Evolutionary conservation across 1,140 invertebrate species (phyloP).

Genomic region (Steinernema khuongi): DNA sequence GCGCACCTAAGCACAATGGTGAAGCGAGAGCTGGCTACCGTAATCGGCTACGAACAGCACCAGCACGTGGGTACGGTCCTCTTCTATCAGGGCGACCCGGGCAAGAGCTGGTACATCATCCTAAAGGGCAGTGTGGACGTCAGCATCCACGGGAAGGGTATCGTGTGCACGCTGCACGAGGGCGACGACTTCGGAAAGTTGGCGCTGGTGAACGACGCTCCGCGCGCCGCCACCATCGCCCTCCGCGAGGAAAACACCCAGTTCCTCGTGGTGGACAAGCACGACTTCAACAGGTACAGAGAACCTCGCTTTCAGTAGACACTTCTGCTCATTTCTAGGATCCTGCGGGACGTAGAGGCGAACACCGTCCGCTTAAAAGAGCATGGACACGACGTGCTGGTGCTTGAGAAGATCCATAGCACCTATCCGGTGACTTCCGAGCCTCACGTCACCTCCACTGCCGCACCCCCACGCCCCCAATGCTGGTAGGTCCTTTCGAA

Average conservation of each 20-base stretch:
- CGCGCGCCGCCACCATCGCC: slow-evolving; percentile 77
- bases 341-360: slow-evolving; percentile 73
- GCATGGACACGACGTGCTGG: slow-evolving; percentile 77
- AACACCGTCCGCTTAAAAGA: slow-evolving; percentile 80
- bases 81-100: slow-evolving; percentile 82
- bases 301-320: slow-evolving; percentile 58
- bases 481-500: slow-evolving; percentile 31
- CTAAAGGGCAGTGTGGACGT: slow-evolving; percentile 78
- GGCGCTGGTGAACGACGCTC: slow-evolving; percentile 78
- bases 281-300: slow-evolving; percentile 77
- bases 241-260: slow-evolving; percentile 77
- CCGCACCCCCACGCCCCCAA: slow-evolving; percentile 59
- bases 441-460: neutral
- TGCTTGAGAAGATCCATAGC: slow-evolving; percentile 69
- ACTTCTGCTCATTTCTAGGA: slow-evolving; percentile 36
- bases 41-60: slow-evolving; percentile 77
- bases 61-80: slow-evolving; percentile 72
- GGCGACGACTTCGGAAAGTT: slow-evolving; percentile 82
- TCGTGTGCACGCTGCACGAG: slow-evolving; percentile 75
- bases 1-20: slow-evolving; percentile 77
- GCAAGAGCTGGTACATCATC: slow-evolving; percentile 81
- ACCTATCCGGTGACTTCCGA: slow-evolving; percentile 48
- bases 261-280: slow-evolving; percentile 78
- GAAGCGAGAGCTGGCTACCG: slow-evolving; percentile 73
- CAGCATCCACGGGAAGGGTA: slow-evolving; percentile 77